A percentile compares a stretch with the other conserved stretches of the same genome.
Conservation (phyloP, 2,113 vertebrate species). For the Ctenomys sociabilis region DNA sequence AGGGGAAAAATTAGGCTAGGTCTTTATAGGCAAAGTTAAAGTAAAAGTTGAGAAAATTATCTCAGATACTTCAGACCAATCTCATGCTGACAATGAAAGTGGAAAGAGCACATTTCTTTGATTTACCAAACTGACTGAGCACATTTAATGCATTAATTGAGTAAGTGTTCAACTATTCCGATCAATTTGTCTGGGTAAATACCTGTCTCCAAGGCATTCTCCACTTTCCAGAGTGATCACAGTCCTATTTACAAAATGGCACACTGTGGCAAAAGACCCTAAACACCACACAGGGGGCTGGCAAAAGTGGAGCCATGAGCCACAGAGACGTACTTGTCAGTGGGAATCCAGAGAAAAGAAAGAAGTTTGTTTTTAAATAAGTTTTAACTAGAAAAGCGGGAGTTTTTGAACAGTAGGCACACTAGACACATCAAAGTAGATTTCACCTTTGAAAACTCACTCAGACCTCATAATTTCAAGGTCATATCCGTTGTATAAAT, state of each 20-base stretch:
- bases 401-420: neutral
- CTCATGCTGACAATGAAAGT: neutral
- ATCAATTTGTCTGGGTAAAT: conserved; percentile 63
- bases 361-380: neutral
- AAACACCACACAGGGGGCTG: neutral
- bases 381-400: neutral
- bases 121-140: conserved; percentile 55
- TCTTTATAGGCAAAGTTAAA: neutral
- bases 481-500: neutral
- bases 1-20: neutral
- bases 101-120: conserved; percentile 16
- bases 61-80: neutral
- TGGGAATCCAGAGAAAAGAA: neutral
- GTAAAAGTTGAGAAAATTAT: conserved; percentile 31
- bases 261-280: neutral
- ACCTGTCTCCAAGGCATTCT: neutral
- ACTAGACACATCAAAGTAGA: neutral
- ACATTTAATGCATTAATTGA: conserved; percentile 67
- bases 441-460: neutral
- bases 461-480: neutral
- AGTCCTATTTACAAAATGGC: neutral
- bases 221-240: neutral
- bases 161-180: conserved; percentile 15
- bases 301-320: neutral
- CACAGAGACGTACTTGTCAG: neutral